A percentile compares a stretch with the other conserved stretches of the same genome.
Conservation (phyloP, 2,888 invertebrate genomes). For the Odontocolon sp. region DNA sequence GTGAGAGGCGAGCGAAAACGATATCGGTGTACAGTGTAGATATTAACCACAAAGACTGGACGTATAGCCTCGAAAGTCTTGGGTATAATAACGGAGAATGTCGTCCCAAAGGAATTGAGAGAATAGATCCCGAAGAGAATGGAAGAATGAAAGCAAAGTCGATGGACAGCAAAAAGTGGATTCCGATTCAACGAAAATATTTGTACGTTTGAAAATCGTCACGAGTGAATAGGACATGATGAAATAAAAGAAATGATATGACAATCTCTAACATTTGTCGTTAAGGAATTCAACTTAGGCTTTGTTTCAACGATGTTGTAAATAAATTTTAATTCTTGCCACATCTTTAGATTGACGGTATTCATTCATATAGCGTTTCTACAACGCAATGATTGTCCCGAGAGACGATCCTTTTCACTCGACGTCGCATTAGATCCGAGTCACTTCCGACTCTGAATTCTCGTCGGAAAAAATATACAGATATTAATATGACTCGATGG, state of each 20-base stretch:
- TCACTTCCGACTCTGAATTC: not conserved
- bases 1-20: not conserved
- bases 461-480: too few relatives aligned
- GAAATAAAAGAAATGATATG: too few relatives aligned
- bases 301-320: too few relatives aligned
- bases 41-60: not conserved
- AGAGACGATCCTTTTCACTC: not conserved
- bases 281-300: too few relatives aligned
- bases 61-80: not conserved
- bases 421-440: not conserved
- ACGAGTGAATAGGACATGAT: too few relatives aligned
- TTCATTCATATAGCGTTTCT: too few relatives aligned
- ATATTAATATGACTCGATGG: too few relatives aligned
- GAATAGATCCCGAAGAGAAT: slow-evolving; percentile 26
- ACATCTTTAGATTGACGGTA: too few relatives aligned
- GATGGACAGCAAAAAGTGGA: not conserved
- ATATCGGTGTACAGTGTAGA: not conserved
- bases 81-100: not conserved
- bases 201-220: too few relatives aligned
- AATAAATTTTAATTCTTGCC: too few relatives aligned
- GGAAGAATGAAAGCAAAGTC: slow-evolving; percentile 37
- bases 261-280: too few relatives aligned
- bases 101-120: not conserved
- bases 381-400: not conserved
- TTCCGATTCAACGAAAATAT: too few relatives aligned